Conservation (phyloP, 1,140 invertebrate species). For the Musca domestica region DNA sequence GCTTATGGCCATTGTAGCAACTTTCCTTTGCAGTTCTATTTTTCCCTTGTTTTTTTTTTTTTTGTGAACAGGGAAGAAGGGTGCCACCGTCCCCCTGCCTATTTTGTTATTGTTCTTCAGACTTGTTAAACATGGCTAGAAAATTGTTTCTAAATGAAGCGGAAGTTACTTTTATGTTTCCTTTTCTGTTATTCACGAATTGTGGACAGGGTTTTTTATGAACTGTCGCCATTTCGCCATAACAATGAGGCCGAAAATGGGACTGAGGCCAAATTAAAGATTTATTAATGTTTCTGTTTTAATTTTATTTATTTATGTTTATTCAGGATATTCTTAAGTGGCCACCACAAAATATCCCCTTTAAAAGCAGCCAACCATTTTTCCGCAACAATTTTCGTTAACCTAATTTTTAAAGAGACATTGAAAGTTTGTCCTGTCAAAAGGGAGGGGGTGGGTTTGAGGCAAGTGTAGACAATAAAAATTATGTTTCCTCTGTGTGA, state of each 20-base stretch:
- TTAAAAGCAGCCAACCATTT: background rate
- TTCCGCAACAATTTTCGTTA: background rate
- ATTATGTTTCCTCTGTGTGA: slow-evolving; percentile 21
- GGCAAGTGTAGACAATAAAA: slow-evolving; percentile 12
- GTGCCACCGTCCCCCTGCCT: background rate
- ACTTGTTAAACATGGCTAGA: slow-evolving; percentile 22
- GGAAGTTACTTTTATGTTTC: slow-evolving; percentile 33
- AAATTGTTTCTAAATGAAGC: slow-evolving; percentile 54
- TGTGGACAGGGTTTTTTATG: background rate
- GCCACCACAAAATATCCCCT: background rate
- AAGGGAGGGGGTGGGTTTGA: background rate
- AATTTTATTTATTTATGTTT: slow-evolving; percentile 2
- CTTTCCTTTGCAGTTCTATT: no score
- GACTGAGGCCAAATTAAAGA: slow-evolving; percentile 9
- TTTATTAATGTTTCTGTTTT: slow-evolving; percentile 14
- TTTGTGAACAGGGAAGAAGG: background rate
- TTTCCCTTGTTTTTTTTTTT: no score
- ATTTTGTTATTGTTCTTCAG: no score
- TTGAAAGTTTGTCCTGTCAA: background rate
- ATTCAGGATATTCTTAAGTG: background rate
- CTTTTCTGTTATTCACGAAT: background rate
- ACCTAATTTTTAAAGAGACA: background rate
- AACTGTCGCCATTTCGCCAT: no score
- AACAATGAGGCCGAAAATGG: background rate
- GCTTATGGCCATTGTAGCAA: no score